These are phyloP conservation scores for Congeria kusceri DNA, from an alignment of 2,888 invertebrate species.

Conservation along the genomic window DNA sequence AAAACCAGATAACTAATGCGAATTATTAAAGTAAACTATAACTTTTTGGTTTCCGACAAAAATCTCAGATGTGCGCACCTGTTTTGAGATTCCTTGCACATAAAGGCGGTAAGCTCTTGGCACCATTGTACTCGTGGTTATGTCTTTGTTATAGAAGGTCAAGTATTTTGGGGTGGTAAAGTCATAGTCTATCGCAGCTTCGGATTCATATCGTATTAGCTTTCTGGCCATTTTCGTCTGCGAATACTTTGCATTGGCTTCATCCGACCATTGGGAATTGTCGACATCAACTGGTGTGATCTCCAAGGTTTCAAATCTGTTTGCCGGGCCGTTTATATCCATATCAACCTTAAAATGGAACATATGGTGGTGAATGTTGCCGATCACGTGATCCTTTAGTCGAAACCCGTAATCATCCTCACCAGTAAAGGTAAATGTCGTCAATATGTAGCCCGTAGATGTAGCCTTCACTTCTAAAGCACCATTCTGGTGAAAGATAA, in stretches of 20 bases:
- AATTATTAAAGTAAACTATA: too few species aligned
- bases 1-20: too few species aligned
- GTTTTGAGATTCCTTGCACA: conserved; percentile 72
- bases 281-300: conserved; percentile 63
- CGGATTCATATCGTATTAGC: conserved; percentile 69
- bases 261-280: conserved; percentile 55
- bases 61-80: conserved; percentile 36
- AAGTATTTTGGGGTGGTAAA: conserved; percentile 78
- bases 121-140: conserved; percentile 65
- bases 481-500: conserved; percentile 79
- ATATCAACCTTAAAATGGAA: conserved; percentile 77
- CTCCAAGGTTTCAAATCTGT: conserved; percentile 79
- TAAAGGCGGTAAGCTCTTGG: conserved; percentile 74
- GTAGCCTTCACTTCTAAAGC: conserved; percentile 70
- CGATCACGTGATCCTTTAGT: conserved; percentile 69
- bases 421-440: conserved; percentile 53
- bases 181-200: conserved; percentile 76
- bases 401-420: conserved; percentile 71
- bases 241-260: conserved; percentile 45
- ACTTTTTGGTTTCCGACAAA: too few species aligned
- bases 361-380: conserved; percentile 79
- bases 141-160: conserved; percentile 72
- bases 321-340: conserved; percentile 75
- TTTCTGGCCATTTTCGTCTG: conserved; percentile 64
- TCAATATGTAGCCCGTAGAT: conserved; percentile 79